These are phyloP conservation scores for Cephus nigrinus DNA, from an alignment of 2,888 invertebrate species.

Conservation along the genomic window DNA sequence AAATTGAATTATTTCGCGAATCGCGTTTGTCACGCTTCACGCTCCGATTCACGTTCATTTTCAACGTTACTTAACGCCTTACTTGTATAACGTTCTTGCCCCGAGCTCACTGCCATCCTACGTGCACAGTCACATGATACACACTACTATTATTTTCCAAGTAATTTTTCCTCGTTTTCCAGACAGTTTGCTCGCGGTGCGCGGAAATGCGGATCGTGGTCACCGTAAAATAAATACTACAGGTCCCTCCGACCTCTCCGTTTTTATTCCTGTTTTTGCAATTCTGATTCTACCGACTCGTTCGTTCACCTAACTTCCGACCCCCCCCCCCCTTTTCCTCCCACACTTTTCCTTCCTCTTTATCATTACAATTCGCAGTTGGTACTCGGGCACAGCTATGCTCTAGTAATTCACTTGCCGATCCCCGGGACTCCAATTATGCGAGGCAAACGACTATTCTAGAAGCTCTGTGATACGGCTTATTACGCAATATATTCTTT, in stretches of 20 bases:
- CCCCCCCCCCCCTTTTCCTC: background rate
- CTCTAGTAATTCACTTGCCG: background rate
- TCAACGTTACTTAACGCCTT: slow-evolving; percentile 19
- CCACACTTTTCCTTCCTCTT: background rate
- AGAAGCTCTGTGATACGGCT: background rate
- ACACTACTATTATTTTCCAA: slow-evolving; percentile 45
- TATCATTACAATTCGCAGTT: background rate
- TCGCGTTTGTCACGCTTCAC: slow-evolving; percentile 24
- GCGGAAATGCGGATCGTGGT: slow-evolving; percentile 55
- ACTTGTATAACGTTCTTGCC: background rate
- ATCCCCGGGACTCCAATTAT: background rate
- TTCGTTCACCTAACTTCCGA: background rate
- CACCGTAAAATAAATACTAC: slow-evolving; percentile 55
- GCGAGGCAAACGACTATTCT: background rate
- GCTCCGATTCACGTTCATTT: slow-evolving; percentile 17
- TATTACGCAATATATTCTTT: slow-evolving; percentile 1
- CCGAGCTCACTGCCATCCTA: background rate
- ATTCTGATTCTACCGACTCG: background rate
- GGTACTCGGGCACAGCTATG: background rate
- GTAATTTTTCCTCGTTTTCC: slow-evolving; percentile 62
- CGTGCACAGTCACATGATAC: background rate
- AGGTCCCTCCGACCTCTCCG: slow-evolving; percentile 26
- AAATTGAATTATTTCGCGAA: background rate
- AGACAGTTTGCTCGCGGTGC: slow-evolving; percentile 51
- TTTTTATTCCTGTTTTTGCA: slow-evolving; percentile 21